Evolutionary conservation across 1,140 invertebrate species (phyloP), one percentile per base, ranked within the genome.

Genomic region (Triops longicaudatus): DNA sequence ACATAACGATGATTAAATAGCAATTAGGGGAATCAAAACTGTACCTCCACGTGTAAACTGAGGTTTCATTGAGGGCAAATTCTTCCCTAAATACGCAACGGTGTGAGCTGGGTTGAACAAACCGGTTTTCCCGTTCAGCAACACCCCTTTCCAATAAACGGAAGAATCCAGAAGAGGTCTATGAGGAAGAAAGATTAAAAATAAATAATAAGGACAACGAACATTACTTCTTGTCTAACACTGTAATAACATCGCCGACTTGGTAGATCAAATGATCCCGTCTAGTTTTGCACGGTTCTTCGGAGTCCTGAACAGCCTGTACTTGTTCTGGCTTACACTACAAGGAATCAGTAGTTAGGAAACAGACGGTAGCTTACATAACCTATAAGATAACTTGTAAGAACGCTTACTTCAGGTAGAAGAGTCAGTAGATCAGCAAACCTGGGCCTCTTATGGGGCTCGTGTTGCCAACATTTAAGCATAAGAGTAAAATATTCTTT

Each of bases 391-490:
- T 17, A 14, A 31, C 17, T 41, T 2, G 11, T 5, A 26, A n/a
- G 1, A 75, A 76, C 41, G 63, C 82, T 83, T 83, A 91, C 87
- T 81, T 96, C 93, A 0, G 93, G 92, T 79, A 98, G 85, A 22
- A 91, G 85, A 9, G 88, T 86, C 72, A 91, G 89, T 1, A 99
- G 87, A 80, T 98, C 94, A 73, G 90, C 88, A 84, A 99, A 99
- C 73, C 91, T 94, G 0, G 97, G 97, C 78, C 98, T 85, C 79
- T 92, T 90, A n/a, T 87, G 86, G 0, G 95, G 90, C 79, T 98
- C 93, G 81, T 98, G 95, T 76, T 92, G 89, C 97, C 97, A 99
- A 83, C 97, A 98, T 82, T 96, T 92, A 72, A 92, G 86, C 97
- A 99, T 99, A 12, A 97, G 84, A 7, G 88, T 87, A 82, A 96